phyloP scores from a whole-genome alignment of 2,888 invertebrate species.

The Diloba caeruleocephala region DNA sequence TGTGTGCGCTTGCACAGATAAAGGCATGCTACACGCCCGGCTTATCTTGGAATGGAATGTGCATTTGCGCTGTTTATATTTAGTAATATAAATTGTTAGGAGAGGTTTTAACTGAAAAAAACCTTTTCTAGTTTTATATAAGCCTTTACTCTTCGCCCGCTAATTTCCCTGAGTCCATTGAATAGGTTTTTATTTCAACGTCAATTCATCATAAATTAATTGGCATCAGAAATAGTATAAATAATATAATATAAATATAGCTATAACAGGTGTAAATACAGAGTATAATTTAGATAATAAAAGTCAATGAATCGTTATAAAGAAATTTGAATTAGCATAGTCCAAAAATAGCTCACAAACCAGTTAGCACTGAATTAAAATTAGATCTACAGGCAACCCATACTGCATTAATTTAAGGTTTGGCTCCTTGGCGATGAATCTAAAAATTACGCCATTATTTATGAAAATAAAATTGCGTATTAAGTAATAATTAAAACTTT shows the following conservation, averaged over 20 bases:
- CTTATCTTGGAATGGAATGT: slow-evolving; percentile 20
- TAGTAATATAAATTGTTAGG: too few species aligned
- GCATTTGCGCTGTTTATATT: slow-evolving; percentile 8
- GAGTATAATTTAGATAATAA: slow-evolving; percentile 5
- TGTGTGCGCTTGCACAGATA: slow-evolving; percentile 10
- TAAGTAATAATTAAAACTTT: too few species aligned
- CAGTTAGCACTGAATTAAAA: slow-evolving; percentile 53
- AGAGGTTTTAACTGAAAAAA: too few species aligned
- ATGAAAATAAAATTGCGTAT: background rate
- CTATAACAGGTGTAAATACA: background rate
- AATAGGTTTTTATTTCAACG: background rate
- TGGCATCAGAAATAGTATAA: too few species aligned
- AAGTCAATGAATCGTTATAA: slow-evolving; percentile 35
- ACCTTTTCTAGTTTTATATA: too few species aligned
- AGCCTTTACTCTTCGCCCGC: too few species aligned
- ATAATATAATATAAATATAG: too few species aligned
- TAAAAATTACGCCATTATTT: too few species aligned
- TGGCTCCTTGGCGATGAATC: slow-evolving; percentile 18
- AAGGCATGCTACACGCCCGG: slow-evolving; percentile 44
- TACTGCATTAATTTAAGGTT: slow-evolving; percentile 34
- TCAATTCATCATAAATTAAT: too few species aligned
- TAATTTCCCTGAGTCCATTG: too few species aligned
- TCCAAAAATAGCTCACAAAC: slow-evolving; percentile 55
- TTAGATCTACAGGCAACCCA: slow-evolving; percentile 45
- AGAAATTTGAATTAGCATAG: slow-evolving; percentile 42